Evolutionary conservation across 2,888 invertebrate species (phyloP).

Genomic region (Callosobruchus maculatus): DNA sequence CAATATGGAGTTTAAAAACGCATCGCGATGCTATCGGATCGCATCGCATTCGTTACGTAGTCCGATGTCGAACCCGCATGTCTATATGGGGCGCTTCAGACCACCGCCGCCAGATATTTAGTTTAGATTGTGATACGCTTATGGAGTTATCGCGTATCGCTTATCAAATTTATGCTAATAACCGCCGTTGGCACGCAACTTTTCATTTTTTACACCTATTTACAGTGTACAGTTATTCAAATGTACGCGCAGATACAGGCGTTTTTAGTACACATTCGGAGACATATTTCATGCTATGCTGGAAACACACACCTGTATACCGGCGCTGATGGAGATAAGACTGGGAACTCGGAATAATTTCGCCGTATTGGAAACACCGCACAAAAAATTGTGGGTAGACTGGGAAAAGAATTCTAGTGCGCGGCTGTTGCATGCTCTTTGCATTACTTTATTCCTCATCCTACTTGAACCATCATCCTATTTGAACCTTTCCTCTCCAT

Average conservation of each 20-base stretch:
- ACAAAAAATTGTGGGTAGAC: background rate
- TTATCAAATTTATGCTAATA: constrained; percentile 46
- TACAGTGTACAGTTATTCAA: constrained; percentile 18
- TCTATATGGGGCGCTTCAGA: constrained; percentile 1
- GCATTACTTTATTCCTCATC: too few species aligned
- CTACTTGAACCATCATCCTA: too few species aligned
- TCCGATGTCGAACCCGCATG: background rate
- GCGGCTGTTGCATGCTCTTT: background rate
- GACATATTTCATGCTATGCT: constrained; percentile 1
- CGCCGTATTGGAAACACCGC: background rate
- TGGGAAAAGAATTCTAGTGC: too few species aligned
- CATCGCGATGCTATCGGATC: background rate
- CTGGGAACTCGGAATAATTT: background rate
- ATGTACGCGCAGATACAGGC: constrained; percentile 3
- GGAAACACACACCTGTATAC: background rate
- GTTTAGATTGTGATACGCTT: constrained; percentile 41
- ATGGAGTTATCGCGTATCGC: constrained; percentile 40
- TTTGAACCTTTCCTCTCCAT: too few species aligned
- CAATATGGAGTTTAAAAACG: background rate
- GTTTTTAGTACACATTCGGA: constrained; percentile 1
- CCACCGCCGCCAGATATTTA: constrained; percentile 37
- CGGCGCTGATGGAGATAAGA: background rate
- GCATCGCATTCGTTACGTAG: background rate
- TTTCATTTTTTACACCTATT: constrained; percentile 37
- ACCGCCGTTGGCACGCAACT: constrained; percentile 36